phyloP scores from a whole-genome alignment of 2,797 vertebrate genomes.

The Cottoperca gobio region DNA sequence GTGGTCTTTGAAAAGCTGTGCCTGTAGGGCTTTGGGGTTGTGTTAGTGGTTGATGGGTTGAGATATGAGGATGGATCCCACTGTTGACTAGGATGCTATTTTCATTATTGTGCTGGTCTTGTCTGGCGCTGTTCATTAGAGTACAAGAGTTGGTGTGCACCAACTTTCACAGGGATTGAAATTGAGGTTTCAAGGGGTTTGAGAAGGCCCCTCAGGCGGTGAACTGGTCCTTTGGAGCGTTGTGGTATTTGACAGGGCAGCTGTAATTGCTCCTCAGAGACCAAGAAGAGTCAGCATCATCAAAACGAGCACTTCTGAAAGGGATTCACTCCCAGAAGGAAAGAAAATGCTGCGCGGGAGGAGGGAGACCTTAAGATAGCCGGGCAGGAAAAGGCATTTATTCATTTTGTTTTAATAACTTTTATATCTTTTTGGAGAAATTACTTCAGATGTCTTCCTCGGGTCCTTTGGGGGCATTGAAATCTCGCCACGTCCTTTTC shows the following conservation, averaged over 20 bases:
- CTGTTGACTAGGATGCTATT: slow-evolving; percentile 62
- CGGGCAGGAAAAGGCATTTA: slow-evolving; percentile 56
- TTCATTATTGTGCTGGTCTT: slow-evolving; percentile 59
- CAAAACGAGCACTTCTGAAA: slow-evolving; percentile 74
- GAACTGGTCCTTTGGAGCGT: slow-evolving; percentile 72
- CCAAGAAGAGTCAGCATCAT: slow-evolving; percentile 71
- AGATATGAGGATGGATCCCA: slow-evolving; percentile 50
- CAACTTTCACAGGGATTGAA: slow-evolving; percentile 68
- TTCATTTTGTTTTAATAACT: slow-evolving; percentile 76
- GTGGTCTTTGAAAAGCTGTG: slow-evolving; percentile 61
- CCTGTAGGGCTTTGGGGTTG: slow-evolving; percentile 39
- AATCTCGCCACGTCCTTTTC: slow-evolving; percentile 50
- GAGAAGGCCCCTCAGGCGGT: slow-evolving; percentile 67
- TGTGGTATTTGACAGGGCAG: slow-evolving; percentile 80
- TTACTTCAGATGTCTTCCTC: slow-evolving; percentile 67
- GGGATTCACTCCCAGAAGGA: slow-evolving; percentile 55
- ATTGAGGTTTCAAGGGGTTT: slow-evolving; percentile 66
- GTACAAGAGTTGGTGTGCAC: slow-evolving; percentile 65
- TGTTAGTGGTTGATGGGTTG: slow-evolving; percentile 60
- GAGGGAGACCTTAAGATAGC: slow-evolving; percentile 45
- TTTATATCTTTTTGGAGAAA: slow-evolving; percentile 69
- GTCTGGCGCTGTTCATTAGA: slow-evolving; percentile 62
- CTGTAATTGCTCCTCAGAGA: slow-evolving; percentile 83
- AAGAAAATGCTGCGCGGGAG: slow-evolving; percentile 47
- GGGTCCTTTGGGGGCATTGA: slow-evolving; percentile 56